Percentiles rank a stretch among this genome's conserved stretches.
Conservation (phyloP, 1,140 invertebrate species). For the Arion vulgaris region DNA sequence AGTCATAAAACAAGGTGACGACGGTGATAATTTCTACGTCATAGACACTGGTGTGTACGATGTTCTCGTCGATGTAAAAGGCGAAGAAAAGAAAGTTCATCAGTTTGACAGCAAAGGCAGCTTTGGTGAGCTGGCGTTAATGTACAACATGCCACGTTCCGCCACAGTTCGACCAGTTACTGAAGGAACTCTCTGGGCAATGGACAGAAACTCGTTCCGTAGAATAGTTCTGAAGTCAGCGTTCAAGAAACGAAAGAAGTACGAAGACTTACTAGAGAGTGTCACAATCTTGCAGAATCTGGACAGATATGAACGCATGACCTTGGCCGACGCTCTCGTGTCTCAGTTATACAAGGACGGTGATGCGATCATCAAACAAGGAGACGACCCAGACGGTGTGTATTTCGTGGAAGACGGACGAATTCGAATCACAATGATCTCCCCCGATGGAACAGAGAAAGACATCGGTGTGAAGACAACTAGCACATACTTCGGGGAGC, state of each 20-base stretch:
- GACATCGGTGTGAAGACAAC: constrained; percentile 54
- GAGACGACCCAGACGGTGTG: constrained; percentile 94
- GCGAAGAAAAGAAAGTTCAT: constrained; percentile 54
- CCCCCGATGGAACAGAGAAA: constrained; percentile 52
- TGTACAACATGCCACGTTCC: constrained; percentile 97
- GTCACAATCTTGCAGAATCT: constrained; percentile 93
- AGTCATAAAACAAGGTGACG: constrained; percentile 95
- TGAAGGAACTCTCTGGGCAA: constrained; percentile 76
- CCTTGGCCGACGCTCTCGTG: constrained; percentile 92
- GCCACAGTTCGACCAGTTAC: constrained; percentile 82
- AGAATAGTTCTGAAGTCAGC: constrained; percentile 94
- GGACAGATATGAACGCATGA: constrained; percentile 89
- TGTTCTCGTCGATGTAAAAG: constrained; percentile 53
- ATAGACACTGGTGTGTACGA: constrained; percentile 85
- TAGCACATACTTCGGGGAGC: constrained; percentile 77
- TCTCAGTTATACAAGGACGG: constrained; percentile 83
- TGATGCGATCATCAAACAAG: constrained; percentile 84
- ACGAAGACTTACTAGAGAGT: constrained; percentile 88
- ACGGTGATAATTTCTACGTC: constrained; percentile 75
- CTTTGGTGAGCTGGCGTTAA: constrained; percentile 94
- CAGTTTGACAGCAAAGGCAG: constrained; percentile 70
- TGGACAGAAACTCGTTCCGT: constrained; percentile 92
- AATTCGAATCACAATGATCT: constrained; percentile 72
- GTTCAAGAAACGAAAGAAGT: constrained; percentile 97
- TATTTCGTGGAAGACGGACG: constrained; percentile 95